A percentile compares a stretch with the other conserved stretches of the same genome.
phyloP scores from a whole-genome alignment of 1,140 invertebrate species.

The Riptortus pedestris region DNA sequence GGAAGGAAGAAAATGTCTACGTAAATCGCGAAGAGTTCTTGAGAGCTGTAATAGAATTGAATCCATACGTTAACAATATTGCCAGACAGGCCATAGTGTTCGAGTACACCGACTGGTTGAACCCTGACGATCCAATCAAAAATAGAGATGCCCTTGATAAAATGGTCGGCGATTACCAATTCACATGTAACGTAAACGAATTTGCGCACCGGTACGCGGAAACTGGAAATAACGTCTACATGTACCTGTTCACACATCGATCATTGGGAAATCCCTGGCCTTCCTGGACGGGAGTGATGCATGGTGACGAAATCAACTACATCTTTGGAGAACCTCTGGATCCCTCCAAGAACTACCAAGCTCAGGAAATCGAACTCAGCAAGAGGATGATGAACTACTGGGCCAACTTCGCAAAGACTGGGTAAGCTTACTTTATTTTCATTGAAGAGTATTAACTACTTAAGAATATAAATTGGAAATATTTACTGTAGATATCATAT shows the following conservation, averaged over 20 bases:
- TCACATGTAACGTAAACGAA: slow-evolving; percentile 90
- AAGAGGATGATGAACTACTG: slow-evolving; percentile 86
- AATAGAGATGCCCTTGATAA: slow-evolving; percentile 81
- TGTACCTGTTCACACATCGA: slow-evolving; percentile 88
- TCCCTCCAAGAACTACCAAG: slow-evolving; percentile 61
- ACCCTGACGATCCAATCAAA: slow-evolving; percentile 69
- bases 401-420: slow-evolving; percentile 90
- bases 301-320: slow-evolving; percentile 92
- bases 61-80: slow-evolving; percentile 72
- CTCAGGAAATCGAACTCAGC: slow-evolving; percentile 68
- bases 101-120: slow-evolving; percentile 86
- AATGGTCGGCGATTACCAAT: slow-evolving; percentile 94
- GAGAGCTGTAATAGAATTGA: slow-evolving; percentile 63
- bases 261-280: slow-evolving; percentile 82
- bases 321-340: slow-evolving; percentile 87
- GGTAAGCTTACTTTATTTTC: slow-evolving; percentile 56
- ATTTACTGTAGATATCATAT: neutral
- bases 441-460: neutral
- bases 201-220: slow-evolving; percentile 78
- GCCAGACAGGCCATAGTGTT: slow-evolving; percentile 74
- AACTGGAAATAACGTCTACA: slow-evolving; percentile 81
- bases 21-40: slow-evolving; percentile 66
- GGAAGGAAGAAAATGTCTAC: slow-evolving; percentile 71
- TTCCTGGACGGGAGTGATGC: slow-evolving; percentile 89
- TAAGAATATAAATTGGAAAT: neutral